These are phyloP conservation scores for Lacanobia oleracea DNA, from an alignment of 2,888 invertebrate species.

Conservation along the genomic window DNA sequence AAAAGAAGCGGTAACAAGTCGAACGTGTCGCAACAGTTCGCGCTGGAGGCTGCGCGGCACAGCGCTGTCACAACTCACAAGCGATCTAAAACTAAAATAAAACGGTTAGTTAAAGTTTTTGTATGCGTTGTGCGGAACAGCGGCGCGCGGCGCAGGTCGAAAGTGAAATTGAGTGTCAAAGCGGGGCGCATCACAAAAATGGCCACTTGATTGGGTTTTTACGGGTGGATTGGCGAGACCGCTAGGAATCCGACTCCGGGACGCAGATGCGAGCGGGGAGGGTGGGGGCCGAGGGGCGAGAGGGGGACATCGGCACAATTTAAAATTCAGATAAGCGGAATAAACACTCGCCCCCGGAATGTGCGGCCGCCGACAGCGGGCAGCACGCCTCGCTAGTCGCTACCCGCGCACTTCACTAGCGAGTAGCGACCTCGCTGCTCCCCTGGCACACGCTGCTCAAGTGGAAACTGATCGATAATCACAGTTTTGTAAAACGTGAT, in stretches of 20 bases:
- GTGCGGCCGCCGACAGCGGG: constrained; percentile 46
- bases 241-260: constrained; percentile 78
- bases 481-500: neutral
- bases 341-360: constrained; percentile 79
- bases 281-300: constrained; percentile 2
- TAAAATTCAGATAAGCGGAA: constrained; percentile 89
- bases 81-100: constrained; percentile 40
- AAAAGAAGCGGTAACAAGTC: constrained; percentile 10
- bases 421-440: neutral
- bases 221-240: constrained; percentile 83
- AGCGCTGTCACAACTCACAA: neutral
- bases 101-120: constrained; percentile 63
- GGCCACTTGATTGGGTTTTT: constrained; percentile 85
- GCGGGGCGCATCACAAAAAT: constrained; percentile 80
- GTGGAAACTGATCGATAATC: neutral
- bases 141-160: constrained; percentile 62
- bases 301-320: constrained; percentile 70
- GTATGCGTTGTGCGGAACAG: constrained; percentile 36
- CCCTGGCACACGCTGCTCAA: too few relatives aligned
- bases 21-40: neutral
- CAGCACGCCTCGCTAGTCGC: constrained; percentile 1
- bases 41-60: neutral
- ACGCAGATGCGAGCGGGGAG: constrained; percentile 6
- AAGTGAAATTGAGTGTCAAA: constrained; percentile 83
- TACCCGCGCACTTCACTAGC: constrained; percentile 18